Evolutionary conservation across 2,888 invertebrate genomes (phyloP).

Genomic region (Tanypteryx hageni): DNA sequence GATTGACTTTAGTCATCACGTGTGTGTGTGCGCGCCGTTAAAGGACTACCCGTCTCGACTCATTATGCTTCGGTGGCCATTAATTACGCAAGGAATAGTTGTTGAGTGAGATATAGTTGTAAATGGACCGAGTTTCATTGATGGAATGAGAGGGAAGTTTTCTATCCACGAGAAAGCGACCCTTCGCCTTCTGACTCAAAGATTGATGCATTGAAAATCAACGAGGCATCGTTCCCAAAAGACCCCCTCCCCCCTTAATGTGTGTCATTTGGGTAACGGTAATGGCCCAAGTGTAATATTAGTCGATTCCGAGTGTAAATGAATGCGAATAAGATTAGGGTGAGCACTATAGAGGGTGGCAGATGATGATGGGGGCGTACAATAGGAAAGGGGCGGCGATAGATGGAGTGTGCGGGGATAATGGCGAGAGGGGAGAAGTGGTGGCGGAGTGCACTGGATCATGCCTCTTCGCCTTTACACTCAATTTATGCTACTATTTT

Average conservation of each 20-base stretch:
- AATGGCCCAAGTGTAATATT: conserved; percentile 55
- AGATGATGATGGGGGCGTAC: neutral
- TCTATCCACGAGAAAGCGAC: neutral
- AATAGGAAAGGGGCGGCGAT: neutral
- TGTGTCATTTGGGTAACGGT: conserved; percentile 47
- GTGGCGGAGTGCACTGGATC: neutral
- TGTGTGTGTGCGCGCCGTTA: neutral
- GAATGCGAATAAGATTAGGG: conserved; percentile 58
- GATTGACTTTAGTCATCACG: neutral
- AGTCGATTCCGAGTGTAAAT: conserved; percentile 57
- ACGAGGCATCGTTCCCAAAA: neutral
- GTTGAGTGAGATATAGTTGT: neutral
- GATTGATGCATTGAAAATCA: conserved; percentile 29
- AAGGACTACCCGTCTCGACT: conserved; percentile 2
- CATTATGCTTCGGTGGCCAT: conserved; percentile 48
- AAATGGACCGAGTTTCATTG: neutral
- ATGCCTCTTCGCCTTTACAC: neutral
- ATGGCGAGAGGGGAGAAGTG: neutral
- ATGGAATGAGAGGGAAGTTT: neutral
- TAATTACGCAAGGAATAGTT: conserved; percentile 3
- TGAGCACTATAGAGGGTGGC: neutral
- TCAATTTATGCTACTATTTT: neutral
- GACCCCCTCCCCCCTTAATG: conserved; percentile 37
- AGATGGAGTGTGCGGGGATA: neutral
- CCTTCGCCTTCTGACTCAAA: neutral